Evolutionary conservation across 2,113 vertebrate genomes (phyloP), one percentile per base, ranked within the genome.

Genomic region (Micromys minutus): DNA sequence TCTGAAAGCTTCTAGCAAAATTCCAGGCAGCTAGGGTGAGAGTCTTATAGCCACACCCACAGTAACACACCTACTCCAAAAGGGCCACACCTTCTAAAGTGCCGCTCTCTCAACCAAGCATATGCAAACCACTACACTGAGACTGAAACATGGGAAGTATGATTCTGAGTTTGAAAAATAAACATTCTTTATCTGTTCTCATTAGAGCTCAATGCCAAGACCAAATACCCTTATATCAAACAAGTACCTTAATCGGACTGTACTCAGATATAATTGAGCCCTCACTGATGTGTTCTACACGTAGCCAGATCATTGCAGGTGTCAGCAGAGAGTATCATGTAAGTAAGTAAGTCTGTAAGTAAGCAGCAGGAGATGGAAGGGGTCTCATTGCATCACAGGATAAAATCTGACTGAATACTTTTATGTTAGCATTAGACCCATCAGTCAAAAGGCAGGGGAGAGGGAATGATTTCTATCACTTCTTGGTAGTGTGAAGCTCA

Each of bases 81-180:
- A 59, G 57, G 21, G 5, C 21, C 57, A 59, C 21, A 59, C 57
- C 57, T 59, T 59, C 57, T 59, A 59, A 59, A 59, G 21, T 59
- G 57, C 21, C 1, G 21, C 19, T 59, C 57, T 15, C 57, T 59
- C 15, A 15, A 6, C 19, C 5, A 5, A 59, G 57, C 57, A 59
- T 21, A 59, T 59, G 7, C 5, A 59, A 59, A 59, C 57, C 57
- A 59, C 22, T 15, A 22, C 5, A 69, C 11, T 45, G 87, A 29
- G 72, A 89, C 0, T 61, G 74, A 92, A 81, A 81, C 7, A 57
- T 85, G 50, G 89, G 26, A 91, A 85, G 7, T 12, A 69, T 50
- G 52, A 65, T 29, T 81, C 29, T 42, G 83, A 31, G 19, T 13
- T 94, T 93, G 80, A 91, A 77, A 96, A 86, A 63, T 26, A 94